phyloP scores from a whole-genome alignment of 2,113 vertebrate genomes.

The Ailuropoda melanoleuca region DNA sequence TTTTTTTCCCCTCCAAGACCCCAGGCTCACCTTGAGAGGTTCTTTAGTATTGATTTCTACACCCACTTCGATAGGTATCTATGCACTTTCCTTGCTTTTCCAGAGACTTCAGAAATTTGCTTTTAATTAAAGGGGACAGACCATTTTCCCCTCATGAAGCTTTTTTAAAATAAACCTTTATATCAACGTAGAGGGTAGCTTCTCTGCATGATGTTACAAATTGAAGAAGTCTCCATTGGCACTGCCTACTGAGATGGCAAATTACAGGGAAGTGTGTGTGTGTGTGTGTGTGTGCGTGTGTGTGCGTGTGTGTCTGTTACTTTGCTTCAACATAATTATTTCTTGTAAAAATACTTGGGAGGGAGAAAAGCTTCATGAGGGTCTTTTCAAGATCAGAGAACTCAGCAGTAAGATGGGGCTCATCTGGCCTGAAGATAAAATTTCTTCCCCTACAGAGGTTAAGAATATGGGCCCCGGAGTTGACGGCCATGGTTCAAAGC shows the following conservation, averaged over 20 bases:
- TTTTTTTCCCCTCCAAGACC: background rate
- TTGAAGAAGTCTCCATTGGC: slow-evolving; percentile 30
- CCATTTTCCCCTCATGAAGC: background rate
- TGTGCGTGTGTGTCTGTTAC: background rate
- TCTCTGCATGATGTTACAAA: slow-evolving; percentile 22
- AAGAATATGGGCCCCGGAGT: background rate
- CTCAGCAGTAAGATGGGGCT: background rate
- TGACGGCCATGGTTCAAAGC: slow-evolving; percentile 15
- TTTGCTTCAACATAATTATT: slow-evolving; percentile 62
- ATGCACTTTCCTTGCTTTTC: background rate
- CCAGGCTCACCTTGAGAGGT: background rate
- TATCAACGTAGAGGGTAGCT: background rate
- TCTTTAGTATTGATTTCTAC: background rate
- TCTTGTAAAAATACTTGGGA: slow-evolving; percentile 66
- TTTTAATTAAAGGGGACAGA: background rate
- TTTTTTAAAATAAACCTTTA: background rate
- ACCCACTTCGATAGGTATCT: background rate
- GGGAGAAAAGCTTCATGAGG: background rate
- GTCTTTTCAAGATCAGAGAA: slow-evolving; percentile 65
- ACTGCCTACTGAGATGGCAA: background rate
- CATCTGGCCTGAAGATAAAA: slow-evolving; percentile 37
- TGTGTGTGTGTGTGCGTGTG: no score
- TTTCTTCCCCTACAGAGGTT: background rate
- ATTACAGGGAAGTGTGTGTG: slow-evolving; percentile 49
- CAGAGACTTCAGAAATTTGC: background rate